A percentile compares a stretch with the other conserved stretches of the same genome.
Evolutionary conservation across 2,113 vertebrate species (phyloP).

Genomic region (Hyperoodon ampullatus): DNA sequence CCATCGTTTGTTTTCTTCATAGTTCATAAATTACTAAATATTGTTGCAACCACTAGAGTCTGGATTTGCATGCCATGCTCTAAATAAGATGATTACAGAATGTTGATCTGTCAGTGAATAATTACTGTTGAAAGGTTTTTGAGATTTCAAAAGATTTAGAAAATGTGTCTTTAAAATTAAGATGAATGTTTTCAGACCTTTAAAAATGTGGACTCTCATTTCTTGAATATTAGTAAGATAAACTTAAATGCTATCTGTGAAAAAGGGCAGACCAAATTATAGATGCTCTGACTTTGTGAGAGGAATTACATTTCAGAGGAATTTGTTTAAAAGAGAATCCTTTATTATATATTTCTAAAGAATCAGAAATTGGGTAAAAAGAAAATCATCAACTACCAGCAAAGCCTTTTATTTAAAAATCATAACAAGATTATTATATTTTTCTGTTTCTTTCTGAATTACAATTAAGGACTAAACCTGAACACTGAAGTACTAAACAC

Average conservation of each 20-base stretch:
- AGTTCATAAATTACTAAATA: constrained; percentile 64
- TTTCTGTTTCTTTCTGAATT: constrained; percentile 27
- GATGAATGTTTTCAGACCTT: constrained; percentile 34
- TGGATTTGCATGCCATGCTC: constrained; percentile 48
- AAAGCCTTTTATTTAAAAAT: constrained; percentile 34
- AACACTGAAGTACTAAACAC: background rate
- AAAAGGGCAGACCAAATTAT: constrained; percentile 43
- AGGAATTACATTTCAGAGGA: constrained; percentile 19
- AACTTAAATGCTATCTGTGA: constrained; percentile 21
- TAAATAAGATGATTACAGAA: constrained; percentile 63
- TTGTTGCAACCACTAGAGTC: constrained; percentile 42
- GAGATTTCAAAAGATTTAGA: constrained; percentile 57
- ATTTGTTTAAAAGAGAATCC: constrained; percentile 46
- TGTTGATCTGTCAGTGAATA: constrained; percentile 54
- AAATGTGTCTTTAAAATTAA: constrained; percentile 61
- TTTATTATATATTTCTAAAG: constrained; percentile 45
- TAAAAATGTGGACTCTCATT: background rate
- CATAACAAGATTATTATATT: background rate
- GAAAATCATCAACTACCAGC: background rate
- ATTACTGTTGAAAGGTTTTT: constrained; percentile 64
- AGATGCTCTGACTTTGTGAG: background rate
- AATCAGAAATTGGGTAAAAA: background rate
- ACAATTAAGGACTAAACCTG: background rate
- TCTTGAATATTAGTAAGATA: constrained; percentile 16
- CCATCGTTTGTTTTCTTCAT: constrained; percentile 48